These are phyloP conservation scores for Falcaria lacertinaria DNA, from an alignment of 2,888 invertebrate genomes.

Conservation along the genomic window DNA sequence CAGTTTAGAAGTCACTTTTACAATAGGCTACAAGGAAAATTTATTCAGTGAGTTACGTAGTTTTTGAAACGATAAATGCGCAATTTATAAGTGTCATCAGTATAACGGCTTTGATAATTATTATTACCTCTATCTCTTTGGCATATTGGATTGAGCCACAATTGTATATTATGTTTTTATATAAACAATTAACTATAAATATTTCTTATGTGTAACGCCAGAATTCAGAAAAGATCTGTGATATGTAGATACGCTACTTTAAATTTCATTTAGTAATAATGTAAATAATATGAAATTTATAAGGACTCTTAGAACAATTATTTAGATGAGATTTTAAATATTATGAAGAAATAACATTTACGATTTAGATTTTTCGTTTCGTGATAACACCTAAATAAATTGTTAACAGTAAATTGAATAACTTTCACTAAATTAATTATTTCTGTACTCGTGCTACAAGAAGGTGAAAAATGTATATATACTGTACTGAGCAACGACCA, in stretches of 20 bases:
- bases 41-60: not conserved
- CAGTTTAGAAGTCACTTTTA: not conserved
- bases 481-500: conserved; percentile 43
- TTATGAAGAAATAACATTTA: not conserved
- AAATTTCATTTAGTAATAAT: not conserved
- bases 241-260: conserved; percentile 2
- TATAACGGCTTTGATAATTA: too few relatives aligned
- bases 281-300: not conserved
- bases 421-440: not conserved
- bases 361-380: not conserved
- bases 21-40: too few relatives aligned
- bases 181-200: conserved; percentile 6
- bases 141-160: conserved; percentile 2
- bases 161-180: not conserved
- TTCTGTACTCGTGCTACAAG: conserved; percentile 13
- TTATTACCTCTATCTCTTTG: not conserved
- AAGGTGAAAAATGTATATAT: conserved; percentile 2
- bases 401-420: too few relatives aligned
- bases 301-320: not conserved
- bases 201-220: conserved; percentile 14
- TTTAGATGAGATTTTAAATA: not conserved
- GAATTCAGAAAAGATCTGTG: conserved; percentile 2
- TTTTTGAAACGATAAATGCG: too few relatives aligned
- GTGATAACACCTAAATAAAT: not conserved
- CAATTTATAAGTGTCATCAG: too few relatives aligned